These are phyloP conservation scores for Capromys pilorides DNA, from an alignment of 2,797 vertebrate genomes.

Conservation along the genomic window DNA sequence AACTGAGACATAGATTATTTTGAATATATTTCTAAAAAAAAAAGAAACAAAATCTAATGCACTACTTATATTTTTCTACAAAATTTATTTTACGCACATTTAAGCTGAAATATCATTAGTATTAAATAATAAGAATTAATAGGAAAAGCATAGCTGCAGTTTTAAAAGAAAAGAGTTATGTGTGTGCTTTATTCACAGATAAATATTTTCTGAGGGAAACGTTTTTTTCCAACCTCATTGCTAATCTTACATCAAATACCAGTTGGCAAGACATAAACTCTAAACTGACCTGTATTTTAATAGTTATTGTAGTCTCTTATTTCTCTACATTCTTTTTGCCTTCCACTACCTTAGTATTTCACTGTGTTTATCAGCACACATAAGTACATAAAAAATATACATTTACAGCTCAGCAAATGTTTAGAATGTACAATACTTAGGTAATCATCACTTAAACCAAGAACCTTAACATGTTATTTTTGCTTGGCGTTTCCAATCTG, in stretches of 20 bases:
- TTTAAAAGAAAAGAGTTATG: background rate
- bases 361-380: background rate
- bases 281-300: background rate
- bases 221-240: background rate
- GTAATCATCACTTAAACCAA: background rate
- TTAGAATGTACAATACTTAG: background rate
- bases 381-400: background rate
- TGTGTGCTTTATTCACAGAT: background rate
- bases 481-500: background rate
- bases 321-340: background rate
- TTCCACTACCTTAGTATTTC: background rate
- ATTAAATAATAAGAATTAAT: background rate
- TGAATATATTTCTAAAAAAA: background rate
- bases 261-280: background rate
- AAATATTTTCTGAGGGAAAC: background rate
- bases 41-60: too few species aligned
- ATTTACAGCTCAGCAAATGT: background rate
- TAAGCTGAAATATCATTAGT: background rate
- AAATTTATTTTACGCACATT: background rate
- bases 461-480: too few species aligned
- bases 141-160: background rate
- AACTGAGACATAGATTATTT: background rate
- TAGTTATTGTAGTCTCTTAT: background rate
- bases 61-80: background rate
- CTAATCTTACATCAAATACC: background rate